Evolutionary conservation across 2,888 invertebrate genomes (phyloP).

Genomic region (Andrena dorsata): DNA sequence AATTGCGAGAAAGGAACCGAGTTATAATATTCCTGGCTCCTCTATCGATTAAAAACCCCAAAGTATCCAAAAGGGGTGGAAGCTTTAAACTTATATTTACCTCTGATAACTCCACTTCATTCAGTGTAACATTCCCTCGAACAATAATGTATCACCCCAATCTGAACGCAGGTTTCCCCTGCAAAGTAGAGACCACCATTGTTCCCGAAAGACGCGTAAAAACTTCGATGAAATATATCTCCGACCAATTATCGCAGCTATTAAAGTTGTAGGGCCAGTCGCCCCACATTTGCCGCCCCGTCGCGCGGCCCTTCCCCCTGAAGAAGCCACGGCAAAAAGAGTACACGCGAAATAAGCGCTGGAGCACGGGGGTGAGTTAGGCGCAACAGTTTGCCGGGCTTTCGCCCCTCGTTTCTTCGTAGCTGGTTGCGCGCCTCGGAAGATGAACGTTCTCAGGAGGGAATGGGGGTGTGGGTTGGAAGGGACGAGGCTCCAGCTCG

Average conservation of each 20-base stretch:
- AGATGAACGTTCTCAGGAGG: constrained; percentile 19
- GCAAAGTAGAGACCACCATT: background rate
- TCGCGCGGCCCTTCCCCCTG: background rate
- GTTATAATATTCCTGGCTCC: too few relatives aligned
- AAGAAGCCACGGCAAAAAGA: constrained; percentile 33
- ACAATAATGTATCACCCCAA: background rate
- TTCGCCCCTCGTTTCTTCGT: constrained; percentile 50
- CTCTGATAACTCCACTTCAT: background rate
- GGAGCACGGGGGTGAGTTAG: constrained; percentile 17
- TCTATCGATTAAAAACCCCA: too few relatives aligned
- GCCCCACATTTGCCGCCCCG: background rate
- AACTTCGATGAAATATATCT: background rate
- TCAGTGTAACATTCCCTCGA: background rate
- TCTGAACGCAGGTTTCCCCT: background rate
- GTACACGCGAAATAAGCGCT: constrained; percentile 23
- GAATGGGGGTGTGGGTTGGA: constrained; percentile 5
- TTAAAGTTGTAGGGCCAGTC: background rate
- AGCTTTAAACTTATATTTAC: too few relatives aligned
- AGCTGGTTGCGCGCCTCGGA: constrained; percentile 3
- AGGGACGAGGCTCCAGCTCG: background rate
- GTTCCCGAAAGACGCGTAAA: background rate
- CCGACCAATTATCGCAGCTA: constrained; percentile 6
- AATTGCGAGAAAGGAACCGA: too few relatives aligned
- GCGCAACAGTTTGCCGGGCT: constrained; percentile 69
- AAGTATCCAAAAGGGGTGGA: too few relatives aligned